Percentiles rank a stretch among this genome's conserved stretches.
These are phyloP conservation scores for Drosophila lini DNA, from an alignment of 1,140 invertebrate genomes.

Conservation along the genomic window DNA sequence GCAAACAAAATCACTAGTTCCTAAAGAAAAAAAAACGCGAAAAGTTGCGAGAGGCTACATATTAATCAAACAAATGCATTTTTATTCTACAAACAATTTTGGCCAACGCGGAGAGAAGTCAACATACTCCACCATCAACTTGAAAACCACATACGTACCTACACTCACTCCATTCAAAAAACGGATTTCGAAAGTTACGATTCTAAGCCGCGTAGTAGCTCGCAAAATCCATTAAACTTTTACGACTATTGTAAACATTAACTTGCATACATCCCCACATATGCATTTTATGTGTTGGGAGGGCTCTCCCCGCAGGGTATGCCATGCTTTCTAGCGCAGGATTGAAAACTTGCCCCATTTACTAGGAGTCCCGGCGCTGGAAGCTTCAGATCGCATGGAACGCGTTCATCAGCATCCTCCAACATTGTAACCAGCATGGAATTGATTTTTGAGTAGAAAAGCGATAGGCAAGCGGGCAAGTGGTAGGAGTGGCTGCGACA, in stretches of 20 bases:
- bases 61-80: conserved; percentile 67
- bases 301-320: conserved; percentile 43
- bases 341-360: conserved; percentile 48
- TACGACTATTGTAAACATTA: conserved; percentile 77
- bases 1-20: conserved; percentile 25
- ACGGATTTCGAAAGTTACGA: conserved; percentile 52
- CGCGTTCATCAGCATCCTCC: conserved; percentile 34
- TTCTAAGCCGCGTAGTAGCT: conserved; percentile 25
- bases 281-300: conserved; percentile 65
- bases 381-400: conserved; percentile 3
- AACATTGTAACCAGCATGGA: conserved; percentile 60
- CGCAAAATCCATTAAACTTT: conserved; percentile 76
- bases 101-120: not conserved
- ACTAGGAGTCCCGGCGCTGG: not conserved
- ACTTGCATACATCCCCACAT: conserved; percentile 57
- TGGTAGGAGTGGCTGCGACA: conserved; percentile 11
- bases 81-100: conserved; percentile 47
- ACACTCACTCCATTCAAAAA: not conserved
- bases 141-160: too few species aligned
- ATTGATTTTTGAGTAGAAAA: conserved; percentile 41
- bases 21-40: conserved; percentile 16
- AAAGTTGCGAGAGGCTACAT: conserved; percentile 1
- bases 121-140: not conserved
- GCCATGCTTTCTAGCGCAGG: conserved; percentile 53
- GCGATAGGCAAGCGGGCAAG: not conserved